A percentile compares a stretch with the other conserved stretches of the same genome.
These are phyloP conservation scores for Brotula barbata DNA, from an alignment of 2,797 vertebrate genomes.

Conservation along the genomic window DNA sequence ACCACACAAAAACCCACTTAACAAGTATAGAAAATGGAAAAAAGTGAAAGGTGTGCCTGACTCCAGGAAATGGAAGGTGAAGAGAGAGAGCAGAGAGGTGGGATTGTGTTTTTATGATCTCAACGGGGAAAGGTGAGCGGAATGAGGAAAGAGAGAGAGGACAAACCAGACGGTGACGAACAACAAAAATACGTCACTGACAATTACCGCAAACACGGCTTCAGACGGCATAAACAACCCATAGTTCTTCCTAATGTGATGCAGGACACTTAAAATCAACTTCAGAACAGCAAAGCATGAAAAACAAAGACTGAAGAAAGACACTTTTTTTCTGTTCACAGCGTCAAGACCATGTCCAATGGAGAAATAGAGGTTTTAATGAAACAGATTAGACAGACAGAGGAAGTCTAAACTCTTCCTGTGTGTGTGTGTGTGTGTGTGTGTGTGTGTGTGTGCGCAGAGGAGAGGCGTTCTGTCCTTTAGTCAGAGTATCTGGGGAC, in stretches of 20 bases:
- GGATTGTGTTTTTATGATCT: slow-evolving; percentile 11
- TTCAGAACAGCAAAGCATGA: slow-evolving; percentile 40
- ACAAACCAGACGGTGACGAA: too few species aligned
- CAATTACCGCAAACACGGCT: slow-evolving; percentile 66
- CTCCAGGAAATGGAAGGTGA: slow-evolving; percentile 13
- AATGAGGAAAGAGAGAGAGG: slow-evolving; percentile 34
- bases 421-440: slow-evolving; percentile 18
- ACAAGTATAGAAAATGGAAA: slow-evolving; percentile 31
- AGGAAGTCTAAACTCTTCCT: slow-evolving; percentile 14
- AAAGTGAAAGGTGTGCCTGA: slow-evolving; percentile 10
- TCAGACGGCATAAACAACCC: slow-evolving; percentile 46
- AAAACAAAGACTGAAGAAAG: slow-evolving; percentile 50
- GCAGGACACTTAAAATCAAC: slow-evolving; percentile 63
- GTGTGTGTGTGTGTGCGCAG: slow-evolving; percentile 40
- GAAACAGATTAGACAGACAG: slow-evolving; percentile 56
- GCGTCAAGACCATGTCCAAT: slow-evolving; percentile 35
- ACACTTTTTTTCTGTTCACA: slow-evolving; percentile 39
- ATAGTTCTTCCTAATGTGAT: slow-evolving; percentile 53
- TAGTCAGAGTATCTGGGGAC: slow-evolving; percentile 55
- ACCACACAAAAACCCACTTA: slow-evolving; percentile 30
- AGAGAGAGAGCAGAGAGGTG: slow-evolving; percentile 3
- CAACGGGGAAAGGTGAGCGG: slow-evolving; percentile 18
- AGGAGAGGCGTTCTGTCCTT: slow-evolving; percentile 31
- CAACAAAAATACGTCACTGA: slow-evolving; percentile 63
- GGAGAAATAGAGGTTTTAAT: slow-evolving; percentile 53